Evolutionary conservation across 2,113 vertebrate genomes (phyloP), one percentile per base, ranked within the genome.

Genomic region (Tympanuchus pallidicinctus): DNA sequence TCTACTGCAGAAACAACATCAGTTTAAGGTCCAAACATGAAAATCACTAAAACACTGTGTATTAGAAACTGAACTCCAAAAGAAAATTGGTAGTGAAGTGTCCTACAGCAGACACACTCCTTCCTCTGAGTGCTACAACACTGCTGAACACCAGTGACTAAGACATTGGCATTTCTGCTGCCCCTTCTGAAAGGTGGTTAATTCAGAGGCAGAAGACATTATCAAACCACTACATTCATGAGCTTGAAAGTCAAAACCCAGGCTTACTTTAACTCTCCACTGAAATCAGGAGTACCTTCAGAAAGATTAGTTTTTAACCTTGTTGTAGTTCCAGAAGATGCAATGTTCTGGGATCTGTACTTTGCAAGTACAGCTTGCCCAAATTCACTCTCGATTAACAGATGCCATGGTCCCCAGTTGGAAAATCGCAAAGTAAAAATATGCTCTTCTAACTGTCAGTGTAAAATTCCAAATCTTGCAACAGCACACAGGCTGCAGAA

Each of bases 381-480:
- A 36, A 95, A 92, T 79, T 82, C 93, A 91, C 45, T 88, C 76
- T 52, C 65, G 30, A 92, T 67, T 70, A 92, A 89, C 81, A 93
- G 83, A 89, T 82, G 84, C 84, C 65, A 75, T 1, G 7, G 84
- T 94, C 73, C 61, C 86, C 10, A 0, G 83, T 94, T 90, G 14
- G 45, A 84, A 45, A 95, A 93, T 34, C 28, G 32, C 52, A 12
- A 75, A 94, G 86, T 77, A 88, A 90, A 95, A 96, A 92, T 81
- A 88, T 0, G 52, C 77, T 93, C 82, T 83, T 90, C 82, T 70
- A 85, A 82, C 65, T 93, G 84, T 72, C 84, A 89, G 48, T 83
- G 70, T 19, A 77, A 52, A 84, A 89, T 91, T 92, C 84, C 54
- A 10, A 86, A 77, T 88, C 77, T 89, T 78, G 47, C 86, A 86